Conservation (phyloP, 1,140 invertebrate species). For the Thaumetopoea pityocampa region DNA sequence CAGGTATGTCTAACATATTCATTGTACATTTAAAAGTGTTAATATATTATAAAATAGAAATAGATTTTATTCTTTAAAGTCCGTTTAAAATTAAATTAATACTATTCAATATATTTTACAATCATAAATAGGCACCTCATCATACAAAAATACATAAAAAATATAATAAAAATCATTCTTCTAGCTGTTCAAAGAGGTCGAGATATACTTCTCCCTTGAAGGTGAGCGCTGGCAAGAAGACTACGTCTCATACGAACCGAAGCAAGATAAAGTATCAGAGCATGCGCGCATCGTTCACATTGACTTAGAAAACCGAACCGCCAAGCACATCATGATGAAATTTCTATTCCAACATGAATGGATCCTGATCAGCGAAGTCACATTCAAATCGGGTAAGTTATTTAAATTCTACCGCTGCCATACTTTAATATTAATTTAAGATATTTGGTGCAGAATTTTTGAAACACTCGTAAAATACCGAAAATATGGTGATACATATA, state of each 20-base stretch:
- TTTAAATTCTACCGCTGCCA: background rate
- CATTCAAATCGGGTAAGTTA: conserved; percentile 85
- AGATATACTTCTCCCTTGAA: conserved; percentile 87
- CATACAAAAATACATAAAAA: too few species aligned
- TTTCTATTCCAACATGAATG: conserved; percentile 89
- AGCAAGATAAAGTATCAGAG: conserved; percentile 80
- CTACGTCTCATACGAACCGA: conserved; percentile 69
- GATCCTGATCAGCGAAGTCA: conserved; percentile 92
- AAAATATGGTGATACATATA: too few species aligned
- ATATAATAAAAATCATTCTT: conserved; percentile 1
- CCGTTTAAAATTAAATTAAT: too few species aligned
- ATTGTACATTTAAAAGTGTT: too few species aligned
- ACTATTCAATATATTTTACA: too few species aligned
- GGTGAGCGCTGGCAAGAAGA: conserved; percentile 82
- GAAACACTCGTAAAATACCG: too few species aligned
- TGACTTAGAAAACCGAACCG: conserved; percentile 84
- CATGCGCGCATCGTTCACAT: conserved; percentile 83
- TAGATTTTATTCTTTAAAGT: too few species aligned
- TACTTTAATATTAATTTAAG: too few species aligned
- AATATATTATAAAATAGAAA: too few species aligned
- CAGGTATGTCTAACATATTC: conserved; percentile 76
- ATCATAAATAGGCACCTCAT: too few species aligned
- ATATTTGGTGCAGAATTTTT: too few species aligned
- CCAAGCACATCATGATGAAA: conserved; percentile 85
- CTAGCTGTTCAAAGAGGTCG: conserved; percentile 83